Conservation (phyloP, 2,797 vertebrate species). For the Epinephelus awoara region DNA sequence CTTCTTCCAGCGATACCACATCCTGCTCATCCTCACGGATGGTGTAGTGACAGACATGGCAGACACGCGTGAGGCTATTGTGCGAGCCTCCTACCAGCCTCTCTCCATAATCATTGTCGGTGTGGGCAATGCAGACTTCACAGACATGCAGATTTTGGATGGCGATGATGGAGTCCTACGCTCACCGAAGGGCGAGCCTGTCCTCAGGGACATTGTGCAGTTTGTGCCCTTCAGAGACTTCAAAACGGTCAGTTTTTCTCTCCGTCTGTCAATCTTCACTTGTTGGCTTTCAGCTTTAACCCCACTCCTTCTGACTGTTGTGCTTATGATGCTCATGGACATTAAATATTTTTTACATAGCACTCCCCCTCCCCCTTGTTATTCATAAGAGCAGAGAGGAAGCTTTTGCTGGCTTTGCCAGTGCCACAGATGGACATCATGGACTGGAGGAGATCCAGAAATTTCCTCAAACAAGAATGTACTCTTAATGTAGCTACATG, state of each 20-base stretch:
- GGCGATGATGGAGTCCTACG: conserved; percentile 92
- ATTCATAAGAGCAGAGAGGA: conserved; percentile 47
- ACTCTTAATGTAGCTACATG: conserved; percentile 37
- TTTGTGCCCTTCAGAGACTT: conserved; percentile 97
- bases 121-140: conserved; percentile 96
- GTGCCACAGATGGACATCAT: conserved; percentile 61
- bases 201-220: conserved; percentile 94
- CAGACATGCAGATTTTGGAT: conserved; percentile 96
- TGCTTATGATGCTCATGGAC: conserved; percentile 17
- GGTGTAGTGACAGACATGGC: conserved; percentile 97
- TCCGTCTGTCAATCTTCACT: conserved; percentile 32
- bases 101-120: conserved; percentile 97
- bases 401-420: conserved; percentile 53
- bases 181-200: conserved; percentile 93
- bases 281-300: conserved; percentile 26
- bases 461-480: conserved; percentile 36
- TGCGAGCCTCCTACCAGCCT: conserved; percentile 93
- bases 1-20: conserved; percentile 91
- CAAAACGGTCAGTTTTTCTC: conserved; percentile 90
- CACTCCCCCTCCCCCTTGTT: conserved; percentile 15
- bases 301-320: conserved; percentile 14
- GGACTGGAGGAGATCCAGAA: conserved; percentile 55
- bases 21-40: conserved; percentile 95
- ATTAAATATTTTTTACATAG: conserved; percentile 34
- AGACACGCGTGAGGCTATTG: conserved; percentile 94